Base-by-base conservation (phyloP, 2,888 invertebrate species). In the Drepana falcataria region DNA sequence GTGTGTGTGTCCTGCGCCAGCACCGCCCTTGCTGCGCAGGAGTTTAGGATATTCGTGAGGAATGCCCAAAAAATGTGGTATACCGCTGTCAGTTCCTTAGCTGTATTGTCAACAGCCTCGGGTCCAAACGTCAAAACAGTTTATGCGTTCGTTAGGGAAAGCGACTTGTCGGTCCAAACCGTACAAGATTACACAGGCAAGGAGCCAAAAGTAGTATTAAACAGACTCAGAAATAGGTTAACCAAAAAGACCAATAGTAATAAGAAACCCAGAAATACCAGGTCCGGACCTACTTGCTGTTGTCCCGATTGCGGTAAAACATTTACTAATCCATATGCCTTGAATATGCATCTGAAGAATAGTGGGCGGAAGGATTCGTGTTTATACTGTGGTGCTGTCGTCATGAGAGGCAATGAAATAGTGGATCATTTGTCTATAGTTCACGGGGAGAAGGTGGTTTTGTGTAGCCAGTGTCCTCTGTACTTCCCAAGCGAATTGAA, bases 351-450 rank as follows among this genome's bases (percentile, higher is more conserved):
- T 62, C 65, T 89, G 21, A 77, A 76, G 47, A 90, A 90, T 61
- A 87, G 86, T 58, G 87, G 86, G 0, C 80, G 83, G 47, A 87
- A 85, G 47, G 87, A 88, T 47, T 85, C 83, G 0, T 91, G 90
- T 41, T 58, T 71, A 6, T 58, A 71, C 0, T 90, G 90, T 48
- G 89, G 88, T 0, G 57, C 56, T 0, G 74, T 89, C 0, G 48
- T 77, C 0, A 54, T 66, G 0, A 69, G 85, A 51, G 88, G 90
- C 0, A 59, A 66, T 47, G 73, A 74, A 9, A 77, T 89, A 77
- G 73, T 73, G 41, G 69, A 79, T 0, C 90, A 90, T 52, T 56
- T 87, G 4, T 47, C 58, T 0, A 53, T 59, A 0, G 69, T 68
- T 0, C 90, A 91, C 56, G 75, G 73, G 1, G 71, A 81, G 5